Percentiles rank a stretch among this genome's conserved stretches.
Conservation (phyloP, 2,888 invertebrate genomes). For the Philereme transversata region DNA sequence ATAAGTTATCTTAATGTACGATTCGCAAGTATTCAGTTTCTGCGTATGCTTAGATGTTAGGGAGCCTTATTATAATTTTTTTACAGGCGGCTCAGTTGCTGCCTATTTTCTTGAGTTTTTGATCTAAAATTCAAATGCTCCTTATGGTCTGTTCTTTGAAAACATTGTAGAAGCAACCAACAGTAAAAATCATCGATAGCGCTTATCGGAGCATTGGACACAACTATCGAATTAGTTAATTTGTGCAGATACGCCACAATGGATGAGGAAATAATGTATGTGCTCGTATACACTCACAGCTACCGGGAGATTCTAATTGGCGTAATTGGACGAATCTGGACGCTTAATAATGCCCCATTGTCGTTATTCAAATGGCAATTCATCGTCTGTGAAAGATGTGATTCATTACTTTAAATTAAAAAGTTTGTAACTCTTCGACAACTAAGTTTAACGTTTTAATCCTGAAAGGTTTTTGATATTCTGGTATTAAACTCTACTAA, state of each 20-base stretch:
- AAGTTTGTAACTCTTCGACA: constrained; percentile 44
- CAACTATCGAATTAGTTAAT: constrained; percentile 78
- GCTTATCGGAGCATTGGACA: constrained; percentile 26
- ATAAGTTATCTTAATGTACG: too few species aligned
- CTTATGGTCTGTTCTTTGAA: too few species aligned
- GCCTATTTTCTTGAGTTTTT: too few species aligned
- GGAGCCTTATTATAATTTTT: too few species aligned
- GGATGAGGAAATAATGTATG: constrained; percentile 79
- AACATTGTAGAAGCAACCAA: neutral
- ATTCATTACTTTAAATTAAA: constrained; percentile 76
- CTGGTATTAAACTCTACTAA: too few species aligned
- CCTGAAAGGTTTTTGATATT: too few species aligned
- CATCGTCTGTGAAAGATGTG: constrained; percentile 78
- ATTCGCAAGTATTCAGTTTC: too few species aligned
- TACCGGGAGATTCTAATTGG: constrained; percentile 81
- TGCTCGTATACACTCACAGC: constrained; percentile 59
- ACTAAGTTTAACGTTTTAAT: too few species aligned
- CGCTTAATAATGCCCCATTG: constrained; percentile 81
- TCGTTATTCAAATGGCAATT: constrained; percentile 79
- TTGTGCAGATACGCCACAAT: constrained; percentile 81
- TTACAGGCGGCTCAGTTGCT: too few species aligned
- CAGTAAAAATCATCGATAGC: constrained; percentile 27
- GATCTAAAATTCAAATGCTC: too few species aligned
- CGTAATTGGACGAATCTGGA: constrained; percentile 83
- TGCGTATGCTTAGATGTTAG: too few species aligned